Base-by-base conservation (phyloP, 2,797 vertebrate species). In the Pampus argenteus region DNA sequence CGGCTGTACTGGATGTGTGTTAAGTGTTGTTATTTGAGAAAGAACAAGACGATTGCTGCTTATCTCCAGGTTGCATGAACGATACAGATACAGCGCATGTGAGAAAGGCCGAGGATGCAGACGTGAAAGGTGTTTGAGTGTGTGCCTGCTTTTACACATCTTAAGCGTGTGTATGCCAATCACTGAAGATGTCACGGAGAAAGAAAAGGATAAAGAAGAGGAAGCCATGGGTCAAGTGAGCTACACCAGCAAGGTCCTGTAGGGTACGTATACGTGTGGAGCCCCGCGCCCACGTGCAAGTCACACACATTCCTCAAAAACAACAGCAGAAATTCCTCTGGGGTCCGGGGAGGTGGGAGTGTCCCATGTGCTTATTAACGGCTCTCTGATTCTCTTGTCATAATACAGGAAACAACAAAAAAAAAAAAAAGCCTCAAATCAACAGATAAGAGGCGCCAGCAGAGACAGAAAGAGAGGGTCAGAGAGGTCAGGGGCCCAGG, bases 301-400 rank as follows among this genome's bases (percentile, higher is more conserved):
- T 87, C 90, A 86, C 82, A 84, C 87, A 86, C 81, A 86, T 88
- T 88, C 85, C 76, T 84, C 63, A 75, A 87, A 89, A 86, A 85
- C 83, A 89, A 87, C 66, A 63, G 73, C 63, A 83, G 31, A 83
- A 88, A 92, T 91, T 90, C 92, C 87, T 68, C 66, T 51, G 74
- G 69, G 86, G 78, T 79, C 76, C 29, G 3, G 77, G 66, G 54
- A 54, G 79, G 78, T 64, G 77, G 85, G 79, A 69, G 71, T 84
- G 88, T 90, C 90, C 82, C 88, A 84, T 88, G 70, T 62, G 77
- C 68, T 93, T 91, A 93, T 89, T 93, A 88, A 93, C 77, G 83
- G 74, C 63, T 86, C 83, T 66, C 49, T 89, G 91, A 72, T 72
- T 89, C 87, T 57, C 82, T 93, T 92, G 86, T 89, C 88, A 78